Evolutionary conservation across 2,113 vertebrate genomes (phyloP), one percentile per base, ranked within the genome.

Genomic region (Hydrochoerus hydrochaeris): DNA sequence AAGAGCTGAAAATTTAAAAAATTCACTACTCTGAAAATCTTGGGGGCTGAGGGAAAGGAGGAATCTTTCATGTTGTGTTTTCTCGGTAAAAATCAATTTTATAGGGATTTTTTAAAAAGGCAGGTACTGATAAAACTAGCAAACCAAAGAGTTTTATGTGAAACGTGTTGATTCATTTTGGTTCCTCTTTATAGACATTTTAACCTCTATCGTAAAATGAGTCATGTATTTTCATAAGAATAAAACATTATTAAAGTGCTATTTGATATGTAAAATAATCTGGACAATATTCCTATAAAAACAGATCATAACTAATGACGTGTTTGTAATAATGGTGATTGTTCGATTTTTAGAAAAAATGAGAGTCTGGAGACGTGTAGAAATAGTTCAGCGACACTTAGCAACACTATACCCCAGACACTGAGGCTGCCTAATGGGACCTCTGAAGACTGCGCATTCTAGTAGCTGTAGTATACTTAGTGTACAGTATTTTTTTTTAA

Each of bases 401-500:
- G 95, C 93, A 97, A 89, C 95, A 90, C 13, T 90, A 89, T 96
- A 98, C 98, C 98, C 95, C 92, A 97, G 92, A 97, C 96, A 98
- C 98, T 98, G 54, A 16, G 98, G 97, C 96, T 97, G 49, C 95
- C 95, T 97, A 63, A 81, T 82, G 46, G 75, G 73, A 94, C 30
- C 96, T 97, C 94, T 92, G 91, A 95, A 93, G 95, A 35, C 78
- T 97, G 65, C 93, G 97, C 85, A 65, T 95, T 97, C 88, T 13
- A 91, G 91, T 97, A 58, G 0, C 9, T 94, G 85, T 92, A 88
- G 94, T 83, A 69, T 97, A 97, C 97, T 98, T 94, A 82, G 94
- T 98, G 96, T 99, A 95, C 93, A 97, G 94, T 92, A 54, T 14
- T 97, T 97, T 98, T 98, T 99, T n/a, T 98, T 98, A 98, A 97